Conservation (phyloP, 2,888 invertebrate genomes). For the Drosophila peninsularis region DNA sequence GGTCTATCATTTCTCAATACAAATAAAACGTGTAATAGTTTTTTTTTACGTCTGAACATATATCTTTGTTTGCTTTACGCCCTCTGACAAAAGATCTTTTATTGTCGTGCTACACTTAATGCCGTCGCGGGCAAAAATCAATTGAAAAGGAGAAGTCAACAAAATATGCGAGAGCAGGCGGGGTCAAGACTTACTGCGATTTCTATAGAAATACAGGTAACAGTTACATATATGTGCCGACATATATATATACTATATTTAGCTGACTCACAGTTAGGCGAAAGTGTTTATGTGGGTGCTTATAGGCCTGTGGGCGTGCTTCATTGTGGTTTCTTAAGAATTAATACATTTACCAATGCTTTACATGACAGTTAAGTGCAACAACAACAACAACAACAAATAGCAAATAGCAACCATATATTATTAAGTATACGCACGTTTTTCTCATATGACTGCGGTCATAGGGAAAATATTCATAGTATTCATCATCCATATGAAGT, state of each 20-base stretch:
- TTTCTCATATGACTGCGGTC: conserved; percentile 82
- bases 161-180: conserved; percentile 11
- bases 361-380: conserved; percentile 48
- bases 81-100: conserved; percentile 9
- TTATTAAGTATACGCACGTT: conserved; percentile 79
- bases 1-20: not conserved
- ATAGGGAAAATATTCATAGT: conserved; percentile 82
- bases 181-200: conserved; percentile 32
- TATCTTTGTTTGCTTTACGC: not conserved
- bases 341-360: conserved; percentile 40
- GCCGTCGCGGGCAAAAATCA: conserved; percentile 16
- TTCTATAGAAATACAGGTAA: conserved; percentile 35
- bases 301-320: conserved; percentile 30
- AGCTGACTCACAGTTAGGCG: conserved; percentile 45
- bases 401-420: conserved; percentile 33
- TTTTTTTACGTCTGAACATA: not conserved
- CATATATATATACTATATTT: not conserved
- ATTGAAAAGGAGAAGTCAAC: conserved; percentile 21
- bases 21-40: not conserved
- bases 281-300: conserved; percentile 44
- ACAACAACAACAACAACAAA: conserved; percentile 8
- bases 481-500: conserved; percentile 82
- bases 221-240: conserved; percentile 3
- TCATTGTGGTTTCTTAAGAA: conserved; percentile 39
- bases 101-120: conserved; percentile 27